A percentile compares a stretch with the other conserved stretches of the same genome.
phyloP scores from a whole-genome alignment of 2,888 invertebrate genomes.

The Orgyia antiqua region DNA sequence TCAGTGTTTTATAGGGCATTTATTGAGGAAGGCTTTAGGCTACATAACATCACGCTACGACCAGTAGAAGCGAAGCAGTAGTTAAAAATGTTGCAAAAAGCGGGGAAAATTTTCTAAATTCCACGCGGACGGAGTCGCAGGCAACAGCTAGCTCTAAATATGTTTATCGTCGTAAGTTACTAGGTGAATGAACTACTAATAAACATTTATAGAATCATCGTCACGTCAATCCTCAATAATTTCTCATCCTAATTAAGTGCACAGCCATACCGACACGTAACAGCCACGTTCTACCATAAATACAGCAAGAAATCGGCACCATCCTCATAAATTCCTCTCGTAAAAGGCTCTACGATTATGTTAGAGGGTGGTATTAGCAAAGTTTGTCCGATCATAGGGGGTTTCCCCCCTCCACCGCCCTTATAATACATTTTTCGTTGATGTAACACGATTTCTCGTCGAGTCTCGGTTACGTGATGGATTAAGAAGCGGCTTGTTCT shows the following conservation, averaged over 20 bases:
- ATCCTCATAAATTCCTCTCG: constrained; percentile 78
- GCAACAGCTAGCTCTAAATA: too few relatives aligned
- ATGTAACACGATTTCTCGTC: constrained; percentile 79
- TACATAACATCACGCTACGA: too few relatives aligned
- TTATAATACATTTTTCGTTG: constrained; percentile 79
- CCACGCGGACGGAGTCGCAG: too few relatives aligned
- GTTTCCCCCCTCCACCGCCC: constrained; percentile 35
- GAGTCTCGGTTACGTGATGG: constrained; percentile 78
- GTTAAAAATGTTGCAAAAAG: too few relatives aligned
- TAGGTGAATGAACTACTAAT: constrained; percentile 13
- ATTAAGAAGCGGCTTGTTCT: constrained; percentile 72
- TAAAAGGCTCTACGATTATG: constrained; percentile 78
- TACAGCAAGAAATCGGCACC: constrained; percentile 75
- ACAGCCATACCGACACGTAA: constrained; percentile 62
- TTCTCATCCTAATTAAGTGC: constrained; percentile 67
- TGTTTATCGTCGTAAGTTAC: too few relatives aligned
- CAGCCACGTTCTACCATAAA: constrained; percentile 69
- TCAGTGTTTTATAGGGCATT: too few relatives aligned
- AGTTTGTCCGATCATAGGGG: constrained; percentile 74
- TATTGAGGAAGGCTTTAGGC: too few relatives aligned
- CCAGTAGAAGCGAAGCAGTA: too few relatives aligned
- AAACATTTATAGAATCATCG: constrained; percentile 14
- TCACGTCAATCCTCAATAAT: constrained; percentile 34
- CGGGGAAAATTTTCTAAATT: too few relatives aligned
- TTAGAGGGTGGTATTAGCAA: constrained; percentile 78